phyloP scores from a whole-genome alignment of 2,113 vertebrate genomes.

The Zosterops japonicus region DNA sequence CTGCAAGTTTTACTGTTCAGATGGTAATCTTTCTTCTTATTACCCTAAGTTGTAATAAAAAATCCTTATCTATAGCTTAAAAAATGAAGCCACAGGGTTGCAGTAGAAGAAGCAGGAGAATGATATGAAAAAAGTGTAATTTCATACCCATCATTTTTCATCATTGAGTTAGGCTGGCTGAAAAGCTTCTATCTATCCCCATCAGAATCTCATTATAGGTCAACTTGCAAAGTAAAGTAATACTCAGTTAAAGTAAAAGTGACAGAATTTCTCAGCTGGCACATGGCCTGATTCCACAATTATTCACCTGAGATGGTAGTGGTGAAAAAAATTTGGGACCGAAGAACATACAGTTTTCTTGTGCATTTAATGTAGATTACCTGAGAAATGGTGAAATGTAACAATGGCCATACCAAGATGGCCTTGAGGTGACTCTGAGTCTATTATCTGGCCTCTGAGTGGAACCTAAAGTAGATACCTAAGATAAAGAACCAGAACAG shows the following conservation, averaged over 20 bases:
- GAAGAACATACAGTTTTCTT: background rate
- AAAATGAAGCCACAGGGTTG: background rate
- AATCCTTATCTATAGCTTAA: background rate
- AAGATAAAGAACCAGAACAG: background rate
- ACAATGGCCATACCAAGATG: background rate
- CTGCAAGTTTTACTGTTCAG: background rate
- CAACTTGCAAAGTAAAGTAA: constrained; percentile 48
- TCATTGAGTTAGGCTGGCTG: constrained; percentile 37
- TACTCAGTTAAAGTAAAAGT: constrained; percentile 20
- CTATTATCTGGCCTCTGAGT: background rate
- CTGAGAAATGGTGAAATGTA: background rate
- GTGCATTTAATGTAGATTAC: background rate
- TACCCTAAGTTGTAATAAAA: background rate
- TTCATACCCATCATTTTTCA: constrained; percentile 40
- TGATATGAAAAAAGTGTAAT: background rate
- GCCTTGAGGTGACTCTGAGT: background rate
- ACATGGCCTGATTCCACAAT: constrained; percentile 11
- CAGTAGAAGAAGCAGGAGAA: background rate
- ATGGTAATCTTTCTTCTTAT: background rate
- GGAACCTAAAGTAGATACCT: background rate
- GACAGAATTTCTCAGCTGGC: constrained; percentile 37
- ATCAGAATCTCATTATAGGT: constrained; percentile 62
- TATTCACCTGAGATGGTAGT: constrained; percentile 1
- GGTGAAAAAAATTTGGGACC: background rate
- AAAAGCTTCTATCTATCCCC: constrained; percentile 35